Base-by-base conservation (phyloP, 1,140 invertebrate genomes). In the Scaptomyza graminum region DNA sequence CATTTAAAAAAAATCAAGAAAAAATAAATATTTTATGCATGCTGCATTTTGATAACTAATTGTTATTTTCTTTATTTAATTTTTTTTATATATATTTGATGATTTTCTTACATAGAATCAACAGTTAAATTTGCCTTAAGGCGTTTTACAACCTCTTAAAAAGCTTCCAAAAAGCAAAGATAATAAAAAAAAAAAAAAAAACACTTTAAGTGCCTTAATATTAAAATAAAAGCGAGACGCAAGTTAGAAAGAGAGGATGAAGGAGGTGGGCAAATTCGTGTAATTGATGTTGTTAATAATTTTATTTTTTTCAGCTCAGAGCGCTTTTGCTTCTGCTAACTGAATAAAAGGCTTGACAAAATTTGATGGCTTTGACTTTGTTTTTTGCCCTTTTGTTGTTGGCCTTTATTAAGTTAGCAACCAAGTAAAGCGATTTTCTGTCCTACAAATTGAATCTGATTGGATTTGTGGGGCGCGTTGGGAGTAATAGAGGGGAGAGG, bases 191-290 rank as follows among this genome's bases (percentile, higher is more conserved):
- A 18, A 18, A 18, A 3, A 18, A 18, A 28, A 28, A 49, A 59
- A 67, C 81, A 50, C 57, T 71, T 70, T 68, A 79, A 83, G 64
- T 78, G 63, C 76, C 88, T 82, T 79, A 88, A 79, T 83, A 85
- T 83, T 87, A 87, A 87, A 87, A 88, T 88, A 87, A 41, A 12
- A 41, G 31, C 8, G 8, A 34, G 8, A 41, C 12, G 12, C 0
- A 41, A n/a, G 8, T n/a, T 60, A 67, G 60, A 12, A 47, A 50
- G 46, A 34, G 46, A 11, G 59, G 31, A 50, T 51, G 64, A 83
- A 50, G 51, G 64, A 83, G 68, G 68, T 72, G 59, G 61, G 60
- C 65, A 77, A 82, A 82, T 82, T 82, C 72, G 73, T 59, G 72
- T 57, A 39, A 56, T 39, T 62, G 37, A 43, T 31, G 16, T 34